phyloP scores from a whole-genome alignment of 2,113 vertebrate genomes.

The Pitta sordida region DNA sequence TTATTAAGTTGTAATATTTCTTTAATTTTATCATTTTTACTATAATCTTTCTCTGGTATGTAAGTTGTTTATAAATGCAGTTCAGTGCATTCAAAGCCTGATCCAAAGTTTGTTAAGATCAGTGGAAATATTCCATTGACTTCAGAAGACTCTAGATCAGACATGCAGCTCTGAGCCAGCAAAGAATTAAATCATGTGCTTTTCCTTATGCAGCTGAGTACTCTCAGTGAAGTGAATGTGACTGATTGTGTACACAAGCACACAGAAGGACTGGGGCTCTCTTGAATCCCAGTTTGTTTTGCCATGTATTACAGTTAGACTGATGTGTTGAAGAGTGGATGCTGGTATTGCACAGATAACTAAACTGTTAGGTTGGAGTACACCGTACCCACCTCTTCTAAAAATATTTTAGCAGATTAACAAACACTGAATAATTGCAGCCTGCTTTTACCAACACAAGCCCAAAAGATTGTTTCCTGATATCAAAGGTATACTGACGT shows the following conservation, averaged over 20 bases:
- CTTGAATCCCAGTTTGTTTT: neutral
- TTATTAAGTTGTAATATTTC: neutral
- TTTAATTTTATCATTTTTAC: neutral
- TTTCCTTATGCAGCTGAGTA: neutral
- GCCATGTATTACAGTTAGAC: neutral
- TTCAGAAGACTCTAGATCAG: slow-evolving; percentile 1
- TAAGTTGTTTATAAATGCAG: neutral
- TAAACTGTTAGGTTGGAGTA: neutral
- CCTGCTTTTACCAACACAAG: neutral
- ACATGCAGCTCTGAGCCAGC: neutral
- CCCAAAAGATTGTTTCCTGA: neutral
- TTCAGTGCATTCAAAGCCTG: neutral
- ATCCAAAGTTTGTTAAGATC: neutral
- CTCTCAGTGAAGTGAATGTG: neutral
- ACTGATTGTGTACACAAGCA: neutral
- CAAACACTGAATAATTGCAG: neutral
- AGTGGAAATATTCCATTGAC: slow-evolving; percentile 26
- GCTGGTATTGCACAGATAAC: neutral
- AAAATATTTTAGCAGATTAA: neutral
- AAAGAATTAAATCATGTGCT: neutral
- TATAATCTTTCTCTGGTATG: neutral
- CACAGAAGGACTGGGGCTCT: neutral
- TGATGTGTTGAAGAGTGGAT: neutral
- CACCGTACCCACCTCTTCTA: neutral
- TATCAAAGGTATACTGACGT: neutral